phyloP scores from a whole-genome alignment of 1,140 invertebrate species.

The Heliconius nattereri region DNA sequence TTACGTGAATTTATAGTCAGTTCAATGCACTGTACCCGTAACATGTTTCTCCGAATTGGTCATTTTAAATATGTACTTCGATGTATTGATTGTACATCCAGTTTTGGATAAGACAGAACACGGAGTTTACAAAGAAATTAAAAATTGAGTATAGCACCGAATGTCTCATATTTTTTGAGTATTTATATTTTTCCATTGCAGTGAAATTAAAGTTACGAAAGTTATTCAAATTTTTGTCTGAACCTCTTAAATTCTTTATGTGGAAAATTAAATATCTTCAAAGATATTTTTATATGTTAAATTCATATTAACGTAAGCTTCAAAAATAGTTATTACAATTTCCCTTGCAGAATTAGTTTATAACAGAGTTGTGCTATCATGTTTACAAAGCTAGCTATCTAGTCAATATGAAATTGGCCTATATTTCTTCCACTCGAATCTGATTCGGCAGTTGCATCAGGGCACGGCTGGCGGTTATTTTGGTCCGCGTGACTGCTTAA shows the following conservation, averaged over 20 bases:
- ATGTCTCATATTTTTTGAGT: not conserved
- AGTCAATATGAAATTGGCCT: slow-evolving; percentile 47
- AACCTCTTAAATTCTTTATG: not conserved
- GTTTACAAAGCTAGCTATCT: slow-evolving; percentile 1
- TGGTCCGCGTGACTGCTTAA: slow-evolving; percentile 65
- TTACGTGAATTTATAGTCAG: slow-evolving; percentile 32
- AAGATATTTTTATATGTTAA: not conserved
- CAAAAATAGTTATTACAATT: not conserved
- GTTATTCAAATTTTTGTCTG: not conserved
- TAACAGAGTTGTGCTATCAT: not conserved
- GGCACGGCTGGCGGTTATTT: slow-evolving; percentile 60
- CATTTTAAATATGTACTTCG: slow-evolving; percentile 20
- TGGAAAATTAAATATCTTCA: not conserved
- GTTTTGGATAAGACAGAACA: slow-evolving; percentile 4
- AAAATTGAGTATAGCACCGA: not conserved
- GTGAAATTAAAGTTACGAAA: not conserved
- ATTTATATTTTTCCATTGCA: not conserved
- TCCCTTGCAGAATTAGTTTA: not conserved
- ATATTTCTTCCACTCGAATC: slow-evolving; percentile 55
- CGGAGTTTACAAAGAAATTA: not conserved
- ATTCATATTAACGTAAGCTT: not conserved
- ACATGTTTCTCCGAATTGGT: slow-evolving; percentile 35
- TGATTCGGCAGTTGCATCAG: slow-evolving; percentile 61
- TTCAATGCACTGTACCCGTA: slow-evolving; percentile 33
- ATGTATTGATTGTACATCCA: slow-evolving; percentile 9